Base-by-base conservation (phyloP, 2,113 vertebrate genomes). In the Petromus typicus region DNA sequence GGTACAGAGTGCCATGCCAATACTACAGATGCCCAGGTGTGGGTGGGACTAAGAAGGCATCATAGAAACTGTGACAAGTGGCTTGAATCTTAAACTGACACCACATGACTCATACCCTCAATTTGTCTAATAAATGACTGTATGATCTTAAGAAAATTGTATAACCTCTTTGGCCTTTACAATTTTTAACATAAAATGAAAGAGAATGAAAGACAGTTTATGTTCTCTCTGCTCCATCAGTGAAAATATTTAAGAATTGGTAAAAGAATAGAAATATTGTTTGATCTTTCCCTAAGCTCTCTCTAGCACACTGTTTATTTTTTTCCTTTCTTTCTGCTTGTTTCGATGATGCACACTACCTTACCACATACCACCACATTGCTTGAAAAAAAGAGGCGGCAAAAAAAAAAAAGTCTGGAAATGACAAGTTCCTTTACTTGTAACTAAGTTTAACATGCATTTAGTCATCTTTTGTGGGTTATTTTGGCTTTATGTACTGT, bases 401-500 rank as follows among this genome's bases (percentile, higher is more conserved):
- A 64, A 95, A 67, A 83, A 34, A 18, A 64, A 95, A 67, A 54
- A 92, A 64, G 57, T n/a, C 86, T 86, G 54, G 34, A 75, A 73
- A 82, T 81, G 86, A 71, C 67, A 89, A 84, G n/a, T 37, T 10
- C 17, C 57, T 92, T 92, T 67, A 63, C 63, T 63, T 57, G 40
- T 30, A 48, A 59, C 81, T 83, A 94, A 97, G 67, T 89, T 83
- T 81, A 67, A 88, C 69, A 87, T 22, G 64, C 4, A 73, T 87
- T 91, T 66, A 90, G 61, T 85, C 86, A 90, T 92, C 56, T 40
- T 16, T n/a, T 92, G 48, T 56, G 93, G 81, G 25, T 83, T 95
- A 78, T 69, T 86, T 93, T 83, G 89, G 81, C 40, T 88, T 94
- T 40, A 86, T 48, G 51, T 34, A 86, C 48, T 73, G 80, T 96